These are phyloP conservation scores for Atlantisia rogersi DNA, from an alignment of 2,113 vertebrate genomes.

Conservation along the genomic window DNA sequence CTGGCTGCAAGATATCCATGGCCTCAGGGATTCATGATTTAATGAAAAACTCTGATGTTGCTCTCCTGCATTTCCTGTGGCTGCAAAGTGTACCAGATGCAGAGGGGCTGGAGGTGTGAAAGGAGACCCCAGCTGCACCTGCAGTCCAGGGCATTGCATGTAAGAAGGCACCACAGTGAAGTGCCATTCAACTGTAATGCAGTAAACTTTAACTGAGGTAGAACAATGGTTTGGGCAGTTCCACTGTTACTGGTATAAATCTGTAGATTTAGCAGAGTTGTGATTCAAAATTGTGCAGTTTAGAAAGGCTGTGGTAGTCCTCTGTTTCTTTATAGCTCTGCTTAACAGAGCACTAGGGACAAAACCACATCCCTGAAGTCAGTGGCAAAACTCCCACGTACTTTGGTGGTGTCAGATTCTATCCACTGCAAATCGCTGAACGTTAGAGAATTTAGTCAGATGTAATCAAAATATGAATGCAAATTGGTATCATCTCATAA, in stretches of 20 bases:
- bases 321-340: neutral
- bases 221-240: neutral
- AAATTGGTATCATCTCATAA: slow-evolving; percentile 35
- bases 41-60: neutral
- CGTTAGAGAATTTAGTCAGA: slow-evolving; percentile 28
- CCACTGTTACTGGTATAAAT: neutral
- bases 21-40: neutral
- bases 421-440: neutral
- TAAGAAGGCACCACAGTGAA: neutral
- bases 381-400: neutral
- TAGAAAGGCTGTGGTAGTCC: neutral
- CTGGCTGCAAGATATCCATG: neutral
- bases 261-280: neutral
- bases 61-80: neutral
- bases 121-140: neutral
- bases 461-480: slow-evolving; percentile 64
- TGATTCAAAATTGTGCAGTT: neutral
- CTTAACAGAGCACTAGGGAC: neutral
- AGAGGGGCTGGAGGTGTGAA: neutral
- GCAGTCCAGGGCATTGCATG: neutral
- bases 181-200: neutral
- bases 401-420: slow-evolving; percentile 32
- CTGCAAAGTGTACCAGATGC: neutral
- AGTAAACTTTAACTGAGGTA: neutral
- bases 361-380: neutral